Conservation (phyloP, 1,140 invertebrate genomes). For the Condylostylus longicornis region DNA sequence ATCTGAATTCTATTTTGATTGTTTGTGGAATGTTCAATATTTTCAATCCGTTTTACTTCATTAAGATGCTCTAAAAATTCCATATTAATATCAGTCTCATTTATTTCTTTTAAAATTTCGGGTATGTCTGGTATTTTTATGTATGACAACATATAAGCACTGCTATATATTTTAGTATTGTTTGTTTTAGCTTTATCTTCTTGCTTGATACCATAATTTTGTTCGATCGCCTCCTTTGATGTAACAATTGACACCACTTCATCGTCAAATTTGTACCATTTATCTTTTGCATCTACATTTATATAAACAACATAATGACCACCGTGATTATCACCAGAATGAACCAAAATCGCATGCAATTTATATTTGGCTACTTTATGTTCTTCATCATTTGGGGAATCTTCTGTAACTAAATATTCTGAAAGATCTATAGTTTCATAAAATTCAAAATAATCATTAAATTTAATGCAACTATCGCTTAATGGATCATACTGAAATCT, state of each 20-base stretch:
- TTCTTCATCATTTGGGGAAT: constrained; percentile 60
- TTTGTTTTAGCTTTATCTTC: constrained; percentile 83
- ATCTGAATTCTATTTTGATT: too few species aligned
- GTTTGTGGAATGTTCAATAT: too few species aligned
- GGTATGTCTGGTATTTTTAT: constrained; percentile 72
- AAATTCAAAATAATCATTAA: constrained; percentile 98
- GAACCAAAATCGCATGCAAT: constrained; percentile 97
- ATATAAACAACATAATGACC: constrained; percentile 99
- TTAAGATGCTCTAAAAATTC: constrained; percentile 74
- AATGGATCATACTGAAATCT: constrained; percentile 96
- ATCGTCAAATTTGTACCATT: constrained; percentile 99
- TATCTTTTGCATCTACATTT: constrained; percentile 86
- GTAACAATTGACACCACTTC: constrained; percentile 95
- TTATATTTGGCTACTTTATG: constrained; percentile 79
- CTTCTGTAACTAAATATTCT: constrained; percentile 61
- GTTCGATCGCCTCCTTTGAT: constrained; percentile 91
- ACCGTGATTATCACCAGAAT: constrained; percentile 98
- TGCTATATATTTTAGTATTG: constrained; percentile 89
- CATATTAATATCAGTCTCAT: constrained; percentile 85
- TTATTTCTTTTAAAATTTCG: constrained; percentile 59
- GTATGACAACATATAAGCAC: constrained; percentile 99
- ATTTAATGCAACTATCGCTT: constrained; percentile 96
- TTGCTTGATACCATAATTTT: constrained; percentile 96
- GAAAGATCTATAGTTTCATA: constrained; percentile 78
- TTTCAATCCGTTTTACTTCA: constrained; percentile 90